These are phyloP conservation scores for Sterna hirundo DNA, from an alignment of 2,113 vertebrate species.

Conservation along the genomic window DNA sequence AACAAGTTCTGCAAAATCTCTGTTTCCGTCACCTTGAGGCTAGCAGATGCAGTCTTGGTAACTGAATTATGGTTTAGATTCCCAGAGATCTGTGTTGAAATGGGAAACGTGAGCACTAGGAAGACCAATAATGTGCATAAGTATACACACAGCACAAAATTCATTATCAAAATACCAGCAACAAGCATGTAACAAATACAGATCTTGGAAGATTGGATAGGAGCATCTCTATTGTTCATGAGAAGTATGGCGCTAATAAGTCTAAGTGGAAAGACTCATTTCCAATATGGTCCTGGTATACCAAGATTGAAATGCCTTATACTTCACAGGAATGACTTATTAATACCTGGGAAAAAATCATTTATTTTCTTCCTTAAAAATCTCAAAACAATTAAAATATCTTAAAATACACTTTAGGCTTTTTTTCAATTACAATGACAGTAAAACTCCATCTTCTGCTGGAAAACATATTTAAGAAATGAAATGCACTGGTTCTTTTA, in stretches of 20 bases:
- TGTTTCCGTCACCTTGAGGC: neutral
- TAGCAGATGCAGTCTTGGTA: neutral
- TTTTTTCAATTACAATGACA: neutral
- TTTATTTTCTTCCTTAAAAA: neutral
- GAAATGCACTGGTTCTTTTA: neutral
- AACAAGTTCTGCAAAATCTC: neutral
- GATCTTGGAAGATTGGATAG: neutral
- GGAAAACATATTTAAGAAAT: neutral
- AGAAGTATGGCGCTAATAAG: neutral
- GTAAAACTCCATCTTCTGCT: neutral
- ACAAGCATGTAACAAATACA: neutral
- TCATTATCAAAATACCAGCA: neutral
- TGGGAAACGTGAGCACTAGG: neutral
- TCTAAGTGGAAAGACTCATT: neutral
- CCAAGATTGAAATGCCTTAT: neutral
- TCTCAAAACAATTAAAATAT: neutral
- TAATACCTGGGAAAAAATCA: neutral
- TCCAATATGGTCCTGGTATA: neutral
- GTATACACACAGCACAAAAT: neutral
- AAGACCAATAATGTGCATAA: neutral
- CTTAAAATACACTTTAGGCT: neutral
- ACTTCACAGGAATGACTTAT: neutral
- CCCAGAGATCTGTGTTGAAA: neutral
- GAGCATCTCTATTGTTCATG: neutral
- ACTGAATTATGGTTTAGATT: neutral